phyloP scores from a whole-genome alignment of 2,888 invertebrate genomes.

The Trissoscelio sp. region DNA sequence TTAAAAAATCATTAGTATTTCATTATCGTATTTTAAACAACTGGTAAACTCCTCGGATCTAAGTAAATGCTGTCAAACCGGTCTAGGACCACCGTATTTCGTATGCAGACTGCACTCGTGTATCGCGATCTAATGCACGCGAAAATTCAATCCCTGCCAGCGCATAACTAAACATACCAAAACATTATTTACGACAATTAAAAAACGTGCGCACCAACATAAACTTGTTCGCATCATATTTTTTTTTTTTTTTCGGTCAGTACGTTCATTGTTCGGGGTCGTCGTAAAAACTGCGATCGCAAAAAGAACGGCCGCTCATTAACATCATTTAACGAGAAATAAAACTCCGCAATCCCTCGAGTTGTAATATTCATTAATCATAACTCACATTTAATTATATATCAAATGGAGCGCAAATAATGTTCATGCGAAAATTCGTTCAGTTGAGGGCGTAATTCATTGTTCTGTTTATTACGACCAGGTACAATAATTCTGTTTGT shows the following conservation, averaged over 20 bases:
- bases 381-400: slow-evolving; percentile 29
- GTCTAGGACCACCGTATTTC: slow-evolving; percentile 50
- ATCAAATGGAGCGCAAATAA: slow-evolving; percentile 3
- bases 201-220: slow-evolving; percentile 46
- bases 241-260: slow-evolving; percentile 36
- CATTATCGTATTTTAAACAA: slow-evolving; percentile 26
- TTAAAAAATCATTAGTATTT: slow-evolving; percentile 32
- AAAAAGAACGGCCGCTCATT: slow-evolving; percentile 44
- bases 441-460: neutral
- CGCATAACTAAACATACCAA: slow-evolving; percentile 32
- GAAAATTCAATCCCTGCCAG: slow-evolving; percentile 39
- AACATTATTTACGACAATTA: slow-evolving; percentile 63
- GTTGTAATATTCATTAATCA: slow-evolving; percentile 58
- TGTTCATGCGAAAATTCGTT: neutral
- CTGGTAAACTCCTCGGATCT: slow-evolving; percentile 27
- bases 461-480: slow-evolving; percentile 14
- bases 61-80: slow-evolving; percentile 62
- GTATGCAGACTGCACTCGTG: slow-evolving; percentile 20
- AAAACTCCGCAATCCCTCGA: slow-evolving; percentile 11
- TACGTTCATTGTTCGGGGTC: slow-evolving; percentile 53
- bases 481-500: too few species aligned
- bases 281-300: slow-evolving; percentile 58
- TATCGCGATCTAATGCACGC: slow-evolving; percentile 10
- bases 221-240: slow-evolving; percentile 48
- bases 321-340: slow-evolving; percentile 48